Evolutionary conservation across 1,140 invertebrate species (phyloP).

Genomic region (Penaeus japonicus): DNA sequence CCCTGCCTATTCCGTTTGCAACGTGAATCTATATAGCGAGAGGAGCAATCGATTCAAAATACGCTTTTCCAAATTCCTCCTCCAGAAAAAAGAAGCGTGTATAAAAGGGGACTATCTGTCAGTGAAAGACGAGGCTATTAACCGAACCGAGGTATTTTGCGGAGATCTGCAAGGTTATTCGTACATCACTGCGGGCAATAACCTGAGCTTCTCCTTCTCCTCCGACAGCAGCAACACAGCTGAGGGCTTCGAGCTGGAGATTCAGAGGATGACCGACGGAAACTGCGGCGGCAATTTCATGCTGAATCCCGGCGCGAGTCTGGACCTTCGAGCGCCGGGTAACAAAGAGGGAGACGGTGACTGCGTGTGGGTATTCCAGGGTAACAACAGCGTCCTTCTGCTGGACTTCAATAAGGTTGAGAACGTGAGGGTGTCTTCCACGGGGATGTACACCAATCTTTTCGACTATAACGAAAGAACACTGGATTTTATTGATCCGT

Average conservation of each 20-base stretch:
- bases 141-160: neutral
- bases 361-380: conserved; percentile 26
- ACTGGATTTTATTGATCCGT: conserved; percentile 29
- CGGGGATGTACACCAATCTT: conserved; percentile 17
- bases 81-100: neutral
- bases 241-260: neutral
- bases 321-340: neutral
- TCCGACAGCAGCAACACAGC: neutral
- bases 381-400: conserved; percentile 3
- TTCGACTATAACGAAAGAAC: conserved; percentile 29
- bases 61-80: neutral
- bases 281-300: neutral
- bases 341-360: neutral
- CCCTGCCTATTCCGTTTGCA: no score
- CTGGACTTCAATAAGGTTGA: conserved; percentile 24
- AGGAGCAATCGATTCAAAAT: neutral
- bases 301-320: neutral
- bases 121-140: neutral
- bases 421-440: conserved; percentile 3
- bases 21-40: neutral
- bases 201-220: neutral
- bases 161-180: neutral
- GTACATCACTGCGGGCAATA: neutral
- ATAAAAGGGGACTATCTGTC: neutral
- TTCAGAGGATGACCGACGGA: neutral